These are phyloP conservation scores for Micromesistius poutassou DNA, from an alignment of 2,797 vertebrate genomes.

Conservation along the genomic window DNA sequence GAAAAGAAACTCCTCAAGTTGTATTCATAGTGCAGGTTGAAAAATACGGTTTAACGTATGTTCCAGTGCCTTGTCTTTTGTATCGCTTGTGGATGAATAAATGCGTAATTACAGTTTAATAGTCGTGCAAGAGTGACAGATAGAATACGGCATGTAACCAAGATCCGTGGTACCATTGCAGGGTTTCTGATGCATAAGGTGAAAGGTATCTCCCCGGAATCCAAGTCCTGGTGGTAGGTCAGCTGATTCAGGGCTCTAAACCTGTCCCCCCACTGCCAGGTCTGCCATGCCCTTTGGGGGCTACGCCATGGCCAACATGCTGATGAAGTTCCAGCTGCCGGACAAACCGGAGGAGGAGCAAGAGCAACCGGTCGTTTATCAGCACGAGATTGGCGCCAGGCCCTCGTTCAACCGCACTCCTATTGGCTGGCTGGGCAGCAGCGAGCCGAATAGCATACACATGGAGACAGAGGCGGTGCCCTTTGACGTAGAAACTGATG, in stretches of 20 bases:
- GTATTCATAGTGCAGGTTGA: background rate
- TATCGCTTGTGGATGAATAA: background rate
- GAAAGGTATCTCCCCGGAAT: background rate
- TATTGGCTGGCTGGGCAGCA: slow-evolving; percentile 91
- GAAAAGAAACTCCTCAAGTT: background rate
- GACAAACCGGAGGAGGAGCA: slow-evolving; percentile 79
- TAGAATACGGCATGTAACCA: background rate
- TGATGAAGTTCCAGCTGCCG: slow-evolving; percentile 97
- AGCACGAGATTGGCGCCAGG: slow-evolving; percentile 83
- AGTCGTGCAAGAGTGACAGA: background rate
- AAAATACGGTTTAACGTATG: background rate
- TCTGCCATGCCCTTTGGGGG: slow-evolving; percentile 90
- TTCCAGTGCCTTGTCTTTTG: background rate
- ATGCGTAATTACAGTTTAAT: background rate
- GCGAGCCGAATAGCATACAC: slow-evolving; percentile 81
- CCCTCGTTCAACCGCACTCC: slow-evolving; percentile 98
- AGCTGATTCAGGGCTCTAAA: no score
- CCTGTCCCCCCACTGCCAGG: slow-evolving; percentile 65
- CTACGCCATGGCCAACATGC: slow-evolving; percentile 90
- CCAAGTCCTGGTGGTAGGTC: background rate
- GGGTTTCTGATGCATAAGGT: background rate
- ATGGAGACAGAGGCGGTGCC: slow-evolving; percentile 81
- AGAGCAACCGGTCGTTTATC: slow-evolving; percentile 84
- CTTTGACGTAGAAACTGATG: slow-evolving; percentile 90
- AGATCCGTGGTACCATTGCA: background rate